Percentiles rank a stretch among this genome's conserved stretches.
These are phyloP conservation scores for Champsocephalus gunnari DNA, from an alignment of 2,797 vertebrate species.

Conservation along the genomic window DNA sequence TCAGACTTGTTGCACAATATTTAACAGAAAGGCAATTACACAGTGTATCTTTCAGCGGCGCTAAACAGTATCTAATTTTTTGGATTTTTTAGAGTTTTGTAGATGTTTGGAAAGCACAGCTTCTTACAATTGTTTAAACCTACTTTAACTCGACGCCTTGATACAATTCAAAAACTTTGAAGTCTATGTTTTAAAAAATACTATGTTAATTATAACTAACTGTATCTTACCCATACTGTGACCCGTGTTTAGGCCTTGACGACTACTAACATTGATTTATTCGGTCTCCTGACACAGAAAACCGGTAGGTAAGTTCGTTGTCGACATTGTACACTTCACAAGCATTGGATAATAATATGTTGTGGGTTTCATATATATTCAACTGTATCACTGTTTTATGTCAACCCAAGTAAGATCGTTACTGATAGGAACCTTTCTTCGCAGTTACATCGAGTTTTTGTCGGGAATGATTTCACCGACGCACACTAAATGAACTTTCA, in stretches of 20 bases:
- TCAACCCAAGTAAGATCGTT: neutral
- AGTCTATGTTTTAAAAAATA: accelerated
- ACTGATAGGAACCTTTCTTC: slow-evolving; percentile 57
- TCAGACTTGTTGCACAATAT: no score
- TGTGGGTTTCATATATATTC: neutral
- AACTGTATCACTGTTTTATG: neutral
- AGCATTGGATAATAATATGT: neutral
- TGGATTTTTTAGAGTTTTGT: no score
- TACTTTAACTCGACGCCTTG: neutral
- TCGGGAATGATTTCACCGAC: slow-evolving; percentile 54
- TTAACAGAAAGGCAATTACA: no score
- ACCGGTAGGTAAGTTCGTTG: neutral
- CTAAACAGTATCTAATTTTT: no score
- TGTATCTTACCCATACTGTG: neutral
- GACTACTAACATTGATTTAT: neutral
- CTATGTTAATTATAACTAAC: neutral
- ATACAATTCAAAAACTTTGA: neutral
- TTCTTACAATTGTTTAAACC: neutral
- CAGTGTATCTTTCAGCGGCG: no score
- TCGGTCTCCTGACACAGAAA: neutral
- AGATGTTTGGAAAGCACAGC: neutral
- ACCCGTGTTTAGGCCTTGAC: neutral
- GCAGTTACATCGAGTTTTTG: no score
- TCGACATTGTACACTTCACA: neutral
- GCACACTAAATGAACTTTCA: slow-evolving; percentile 74